These are phyloP conservation scores for Synanthedon formicaeformis DNA, from an alignment of 2,888 invertebrate genomes.

Conservation along the genomic window DNA sequence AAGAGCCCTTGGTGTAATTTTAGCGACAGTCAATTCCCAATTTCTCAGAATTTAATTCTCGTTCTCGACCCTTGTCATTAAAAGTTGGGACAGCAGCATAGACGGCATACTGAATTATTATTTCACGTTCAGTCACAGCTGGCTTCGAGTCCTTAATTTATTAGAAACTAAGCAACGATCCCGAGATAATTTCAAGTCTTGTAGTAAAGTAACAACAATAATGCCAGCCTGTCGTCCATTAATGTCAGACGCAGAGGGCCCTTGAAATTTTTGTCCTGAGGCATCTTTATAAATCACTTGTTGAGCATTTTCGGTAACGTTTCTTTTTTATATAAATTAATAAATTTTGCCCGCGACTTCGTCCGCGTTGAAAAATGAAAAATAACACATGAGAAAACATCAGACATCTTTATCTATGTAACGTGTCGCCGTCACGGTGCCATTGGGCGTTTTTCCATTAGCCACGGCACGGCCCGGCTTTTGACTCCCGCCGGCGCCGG, in stretches of 20 bases:
- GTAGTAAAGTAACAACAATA: neutral
- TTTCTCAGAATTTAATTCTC: slow-evolving; percentile 19
- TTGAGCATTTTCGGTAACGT: too few relatives aligned
- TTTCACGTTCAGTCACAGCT: slow-evolving; percentile 11
- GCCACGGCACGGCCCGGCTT: too few relatives aligned
- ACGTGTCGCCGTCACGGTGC: too few relatives aligned
- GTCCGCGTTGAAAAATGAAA: too few relatives aligned
- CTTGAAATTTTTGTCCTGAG: neutral
- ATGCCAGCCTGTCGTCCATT: neutral
- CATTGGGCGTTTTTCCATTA: too few relatives aligned
- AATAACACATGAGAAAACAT: too few relatives aligned
- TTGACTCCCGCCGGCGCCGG: too few relatives aligned
- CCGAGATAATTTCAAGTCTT: neutral
- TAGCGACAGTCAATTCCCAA: neutral
- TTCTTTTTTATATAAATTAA: too few relatives aligned
- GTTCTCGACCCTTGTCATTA: slow-evolving; percentile 39
- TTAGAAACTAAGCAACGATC: neutral
- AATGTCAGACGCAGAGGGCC: neutral
- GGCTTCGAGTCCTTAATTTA: neutral
- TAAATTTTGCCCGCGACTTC: too few relatives aligned
- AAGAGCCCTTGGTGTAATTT: neutral
- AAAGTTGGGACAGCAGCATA: slow-evolving; percentile 34
- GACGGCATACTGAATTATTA: slow-evolving; percentile 21
- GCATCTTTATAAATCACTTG: too few relatives aligned
- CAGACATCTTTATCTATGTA: too few relatives aligned